Evolutionary conservation across 2,113 vertebrate genomes (phyloP), one percentile per base, ranked within the genome.

Genomic region (Benitochromis conjunctus): DNA sequence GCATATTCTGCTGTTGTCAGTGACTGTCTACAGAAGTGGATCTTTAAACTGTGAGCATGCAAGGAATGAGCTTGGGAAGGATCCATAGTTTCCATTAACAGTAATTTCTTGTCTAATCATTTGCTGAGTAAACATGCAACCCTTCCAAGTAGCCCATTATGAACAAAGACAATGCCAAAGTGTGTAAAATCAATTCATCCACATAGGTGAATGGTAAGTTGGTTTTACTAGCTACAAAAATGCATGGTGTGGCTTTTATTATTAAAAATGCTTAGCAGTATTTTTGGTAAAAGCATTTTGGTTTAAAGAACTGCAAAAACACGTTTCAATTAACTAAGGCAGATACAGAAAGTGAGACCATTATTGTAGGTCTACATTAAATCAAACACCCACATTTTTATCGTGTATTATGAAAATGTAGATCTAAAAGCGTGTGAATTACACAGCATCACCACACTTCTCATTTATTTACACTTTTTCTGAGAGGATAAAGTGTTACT

Each of bases 51-150:
- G 57, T 69, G 81, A 83, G 84, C 83, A 88, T 78, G 71, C 66
- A 19, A 81, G 84, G 81, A 83, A 82, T 62, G 57, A 81, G 90
- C 80, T 93, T 94, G 94, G 94, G 91, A 93, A 79, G 79, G 92
- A 89, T 96, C 94, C 92, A 96, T 92, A 76, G 77, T 87, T 85
- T 95, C 95, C 94, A 95, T 95, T 94, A 96, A 91, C 88, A 91
- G 86, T 92, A 91, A 91, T 93, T 92, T 92, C 88, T 92, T 83
- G 29, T 85, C 74, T 87, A 88, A 93, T 94, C 81, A 91, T 94
- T 87, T 94, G 95, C 95, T 95, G 94, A 96, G 94, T 94, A 96
- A 96, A 94, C 92, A 87, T 36, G 53, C 55, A 29, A 81, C 87
- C 89, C 85, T 91, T 95, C 91, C 93, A 95, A 92, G 83, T 57